These are phyloP conservation scores for Chondrosia reniformis DNA, from an alignment of 37 sponge, comb jelly and placozoan species.

Conservation along the genomic window DNA sequence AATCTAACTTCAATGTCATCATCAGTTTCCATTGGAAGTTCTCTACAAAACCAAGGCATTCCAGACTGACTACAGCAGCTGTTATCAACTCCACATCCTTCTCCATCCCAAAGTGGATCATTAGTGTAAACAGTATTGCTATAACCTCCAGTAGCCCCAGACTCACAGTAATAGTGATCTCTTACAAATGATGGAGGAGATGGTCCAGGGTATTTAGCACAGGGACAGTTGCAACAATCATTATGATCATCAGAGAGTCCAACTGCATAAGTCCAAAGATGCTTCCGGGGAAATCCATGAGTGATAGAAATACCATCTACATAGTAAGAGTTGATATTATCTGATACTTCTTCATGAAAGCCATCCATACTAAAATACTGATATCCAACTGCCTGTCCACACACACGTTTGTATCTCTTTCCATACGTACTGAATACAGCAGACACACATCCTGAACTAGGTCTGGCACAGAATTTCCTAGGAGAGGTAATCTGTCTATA, in stretches of 20 bases:
- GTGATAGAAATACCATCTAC: slow-evolving; percentile 9
- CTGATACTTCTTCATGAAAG: neutral
- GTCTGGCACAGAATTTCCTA: neutral
- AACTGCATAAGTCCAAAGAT: slow-evolving; percentile 15
- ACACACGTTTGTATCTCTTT: neutral
- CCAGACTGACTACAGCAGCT: slow-evolving; percentile 16
- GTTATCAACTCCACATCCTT: slow-evolving; percentile 4
- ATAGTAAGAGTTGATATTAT: slow-evolving; percentile 7
- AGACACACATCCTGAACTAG: neutral
- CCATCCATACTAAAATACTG: neutral
- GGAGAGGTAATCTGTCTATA: neutral
- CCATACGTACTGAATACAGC: neutral
- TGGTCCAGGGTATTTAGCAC: neutral
- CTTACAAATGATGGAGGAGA: neutral
- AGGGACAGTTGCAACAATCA: neutral
- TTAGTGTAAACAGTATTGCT: neutral
- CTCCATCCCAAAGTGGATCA: slow-evolving; percentile 24
- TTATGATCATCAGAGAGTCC: slow-evolving; percentile 17
- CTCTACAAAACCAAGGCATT: slow-evolving; percentile 25
- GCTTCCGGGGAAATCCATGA: neutral
- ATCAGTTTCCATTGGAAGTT: neutral
- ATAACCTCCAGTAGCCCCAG: slow-evolving; percentile 11
- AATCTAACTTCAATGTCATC: slow-evolving; percentile 21
- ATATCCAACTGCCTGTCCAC: slow-evolving; percentile 13
- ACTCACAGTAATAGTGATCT: slow-evolving; percentile 20